Percentiles rank a stretch among this genome's conserved stretches.
These are phyloP conservation scores for Sminthurinus aureus DNA, from an alignment of 2,888 invertebrate genomes.

Conservation along the genomic window DNA sequence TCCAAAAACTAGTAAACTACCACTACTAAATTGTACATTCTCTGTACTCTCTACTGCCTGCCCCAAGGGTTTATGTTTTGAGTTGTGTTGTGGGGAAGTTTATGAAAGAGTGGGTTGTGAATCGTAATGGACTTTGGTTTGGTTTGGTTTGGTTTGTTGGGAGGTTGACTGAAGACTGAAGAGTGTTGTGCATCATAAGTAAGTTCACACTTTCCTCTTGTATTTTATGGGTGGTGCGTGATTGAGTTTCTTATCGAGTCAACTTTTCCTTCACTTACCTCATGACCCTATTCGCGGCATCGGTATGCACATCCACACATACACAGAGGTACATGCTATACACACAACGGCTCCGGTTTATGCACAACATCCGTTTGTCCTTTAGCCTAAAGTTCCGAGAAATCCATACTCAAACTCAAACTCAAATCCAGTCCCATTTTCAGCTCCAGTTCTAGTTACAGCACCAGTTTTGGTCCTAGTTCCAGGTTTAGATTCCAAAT, in stretches of 20 bases:
- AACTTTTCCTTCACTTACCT: not conserved
- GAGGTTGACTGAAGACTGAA: too few species aligned
- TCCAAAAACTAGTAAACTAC: too few species aligned
- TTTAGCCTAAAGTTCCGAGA: too few species aligned
- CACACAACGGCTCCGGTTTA: not conserved
- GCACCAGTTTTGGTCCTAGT: too few species aligned
- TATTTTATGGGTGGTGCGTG: slow-evolving; percentile 30
- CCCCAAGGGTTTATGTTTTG: too few species aligned
- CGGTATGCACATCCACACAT: not conserved
- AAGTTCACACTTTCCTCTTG: slow-evolving; percentile 20
- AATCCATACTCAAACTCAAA: too few species aligned
- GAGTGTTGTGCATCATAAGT: slow-evolving; percentile 23
- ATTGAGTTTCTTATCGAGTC: slow-evolving; percentile 37
- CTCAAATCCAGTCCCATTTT: too few species aligned
- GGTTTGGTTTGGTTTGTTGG: not conserved
- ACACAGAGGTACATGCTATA: too few species aligned
- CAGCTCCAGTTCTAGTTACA: too few species aligned
- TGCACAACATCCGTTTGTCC: not conserved
- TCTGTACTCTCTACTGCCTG: too few species aligned
- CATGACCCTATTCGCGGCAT: not conserved
- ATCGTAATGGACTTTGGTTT: not conserved
- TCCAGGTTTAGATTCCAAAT: too few species aligned
- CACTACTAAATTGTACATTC: too few species aligned
- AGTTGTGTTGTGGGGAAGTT: not conserved
- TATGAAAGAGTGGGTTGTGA: not conserved